Evolutionary conservation across 2,888 invertebrate species (phyloP).

Genomic region (Cephus spinipes): DNA sequence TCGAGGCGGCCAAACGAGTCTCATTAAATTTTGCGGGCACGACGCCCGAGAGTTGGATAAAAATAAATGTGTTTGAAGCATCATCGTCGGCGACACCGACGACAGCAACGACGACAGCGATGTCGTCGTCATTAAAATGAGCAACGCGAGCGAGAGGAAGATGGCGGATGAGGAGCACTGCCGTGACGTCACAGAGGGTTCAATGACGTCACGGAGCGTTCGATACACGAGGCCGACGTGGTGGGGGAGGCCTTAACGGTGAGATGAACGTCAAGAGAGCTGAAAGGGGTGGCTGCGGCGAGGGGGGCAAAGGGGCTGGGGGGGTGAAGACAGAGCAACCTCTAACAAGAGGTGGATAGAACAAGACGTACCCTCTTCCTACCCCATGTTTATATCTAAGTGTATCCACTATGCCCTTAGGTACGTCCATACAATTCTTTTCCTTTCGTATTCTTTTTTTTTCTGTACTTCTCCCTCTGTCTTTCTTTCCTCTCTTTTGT

Average conservation of each 20-base stretch:
- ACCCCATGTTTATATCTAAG: neutral
- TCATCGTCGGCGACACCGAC: neutral
- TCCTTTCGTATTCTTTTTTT: neutral
- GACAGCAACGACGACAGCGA: neutral
- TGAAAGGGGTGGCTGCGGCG: constrained; percentile 10
- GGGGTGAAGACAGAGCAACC: neutral
- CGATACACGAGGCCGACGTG: constrained; percentile 48
- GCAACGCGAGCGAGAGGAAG: neutral
- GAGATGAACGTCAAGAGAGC: constrained; percentile 14
- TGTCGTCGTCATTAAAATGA: constrained; percentile 6
- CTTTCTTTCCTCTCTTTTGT: neutral
- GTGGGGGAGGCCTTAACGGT: constrained; percentile 17
- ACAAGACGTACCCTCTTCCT: neutral
- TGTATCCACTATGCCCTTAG: neutral
- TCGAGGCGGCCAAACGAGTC: neutral
- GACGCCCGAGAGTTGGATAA: neutral
- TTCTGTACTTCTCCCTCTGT: neutral
- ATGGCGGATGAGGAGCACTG: constrained; percentile 40
- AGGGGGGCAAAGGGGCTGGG: constrained; percentile 13
- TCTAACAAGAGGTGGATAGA: neutral
- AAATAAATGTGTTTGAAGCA: neutral
- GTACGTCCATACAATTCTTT: neutral
- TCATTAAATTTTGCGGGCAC: neutral
- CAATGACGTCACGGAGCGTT: constrained; percentile 60
- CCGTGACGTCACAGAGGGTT: constrained; percentile 57